A percentile compares a stretch with the other conserved stretches of the same genome.
Evolutionary conservation across 2,888 invertebrate species (phyloP).

Genomic region (Nasonovia ribisnigri): DNA sequence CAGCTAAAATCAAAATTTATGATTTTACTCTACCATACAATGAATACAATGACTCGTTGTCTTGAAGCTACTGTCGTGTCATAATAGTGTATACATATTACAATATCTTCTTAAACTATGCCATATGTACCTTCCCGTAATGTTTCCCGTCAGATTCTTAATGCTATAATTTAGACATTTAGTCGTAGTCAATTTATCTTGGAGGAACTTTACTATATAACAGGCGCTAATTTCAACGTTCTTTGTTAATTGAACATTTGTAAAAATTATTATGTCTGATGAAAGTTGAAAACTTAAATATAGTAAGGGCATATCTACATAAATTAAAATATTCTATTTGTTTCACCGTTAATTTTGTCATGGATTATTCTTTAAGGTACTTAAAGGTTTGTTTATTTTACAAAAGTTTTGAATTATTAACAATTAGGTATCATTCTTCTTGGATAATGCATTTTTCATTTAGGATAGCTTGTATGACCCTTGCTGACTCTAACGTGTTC

Average conservation of each 20-base stretch:
- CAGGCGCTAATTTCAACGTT: not conserved
- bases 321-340: not conserved
- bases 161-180: not conserved
- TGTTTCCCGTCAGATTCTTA: not conserved
- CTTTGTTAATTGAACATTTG: not conserved
- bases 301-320: not conserved
- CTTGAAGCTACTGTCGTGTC: not conserved
- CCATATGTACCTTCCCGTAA: not conserved
- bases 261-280: not conserved
- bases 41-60: conserved; percentile 17
- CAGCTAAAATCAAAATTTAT: not conserved
- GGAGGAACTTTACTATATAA: not conserved
- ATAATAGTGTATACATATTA: conserved; percentile 6
- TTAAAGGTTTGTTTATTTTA: not conserved
- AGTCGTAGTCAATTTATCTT: not conserved
- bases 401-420: not conserved
- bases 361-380: not conserved
- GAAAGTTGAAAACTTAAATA: not conserved
- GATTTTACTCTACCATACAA: conserved; percentile 5
- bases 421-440: not conserved
- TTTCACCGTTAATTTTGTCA: not conserved
- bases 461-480: no score
- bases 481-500: no score
- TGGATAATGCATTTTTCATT: no score
- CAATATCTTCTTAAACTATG: conserved; percentile 4